Evolutionary conservation across 2,113 vertebrate genomes (phyloP), one percentile per base, ranked within the genome.

Genomic region (Paraplagusia blochii): DNA sequence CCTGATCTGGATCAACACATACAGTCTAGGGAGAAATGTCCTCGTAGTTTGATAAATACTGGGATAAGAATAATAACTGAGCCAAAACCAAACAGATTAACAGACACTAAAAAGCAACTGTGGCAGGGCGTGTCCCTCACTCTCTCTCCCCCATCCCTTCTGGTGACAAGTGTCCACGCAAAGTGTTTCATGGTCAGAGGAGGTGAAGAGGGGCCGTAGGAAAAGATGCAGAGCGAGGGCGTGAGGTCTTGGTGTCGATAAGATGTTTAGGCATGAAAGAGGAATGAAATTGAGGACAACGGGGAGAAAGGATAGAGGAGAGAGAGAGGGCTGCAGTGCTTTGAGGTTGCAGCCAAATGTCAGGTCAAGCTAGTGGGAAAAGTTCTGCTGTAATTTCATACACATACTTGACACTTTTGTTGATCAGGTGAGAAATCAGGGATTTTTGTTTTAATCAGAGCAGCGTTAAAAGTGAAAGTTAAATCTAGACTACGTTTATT

Each of bases 151-250:
- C 35, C 4, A 47, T 44, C 53, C 69, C 69, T 57, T 59, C 56
- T 67, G 66, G 57, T 50, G 71, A 35, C 12, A 36, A 77, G 53
- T 0, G 69, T 77, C 58, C 12, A 36, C 59, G 77, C 33, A 75
- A 87, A 82, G 87, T 87, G 85, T 75, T 72, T 66, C 5, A 51
- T 73, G 82, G 80, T 82, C 45, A 66, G 82, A 53, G 87, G 74
- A 88, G 63, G 83, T 88, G 79, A 7, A 34, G 53, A 52, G 34
- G 59, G 66, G 54, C 58, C 7, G 14, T 54, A 35, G 61, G 13
- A 36, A 8, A 42, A 12, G 56, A 53, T 9, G 51, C 77, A 69
- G 29, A 58, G 48, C 2, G 13, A 66, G 14, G 70, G 36, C n/a
- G 17, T 66, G 57, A 62, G 51, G 51, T 33, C 63, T 62, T 69